Evolutionary conservation across 2,113 vertebrate species (phyloP).

Genomic region (Cisticola juncidis): DNA sequence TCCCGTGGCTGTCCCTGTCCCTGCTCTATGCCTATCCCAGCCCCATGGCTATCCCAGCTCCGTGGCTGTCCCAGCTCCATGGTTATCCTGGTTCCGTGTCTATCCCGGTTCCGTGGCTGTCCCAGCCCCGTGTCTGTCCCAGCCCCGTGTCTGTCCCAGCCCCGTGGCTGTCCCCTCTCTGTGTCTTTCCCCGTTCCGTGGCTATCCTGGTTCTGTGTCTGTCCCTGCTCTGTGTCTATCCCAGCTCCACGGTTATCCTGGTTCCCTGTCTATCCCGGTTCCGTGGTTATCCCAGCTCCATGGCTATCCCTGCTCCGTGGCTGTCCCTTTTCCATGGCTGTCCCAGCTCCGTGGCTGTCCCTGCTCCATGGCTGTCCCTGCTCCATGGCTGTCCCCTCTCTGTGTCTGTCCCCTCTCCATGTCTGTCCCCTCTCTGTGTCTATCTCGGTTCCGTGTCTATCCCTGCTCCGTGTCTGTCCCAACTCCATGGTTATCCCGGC

Average conservation of each 20-base stretch:
- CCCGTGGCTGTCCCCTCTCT: fast-evolving
- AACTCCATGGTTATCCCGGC: neutral
- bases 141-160: fast-evolving
- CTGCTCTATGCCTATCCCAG: fast-evolving
- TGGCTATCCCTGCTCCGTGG: fast-evolving
- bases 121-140: neutral
- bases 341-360: fast-evolving
- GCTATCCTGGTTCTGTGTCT: neutral
- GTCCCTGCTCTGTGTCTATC: too few species aligned
- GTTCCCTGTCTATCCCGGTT: too few species aligned
- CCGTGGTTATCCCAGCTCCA: neutral
- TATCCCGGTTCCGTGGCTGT: fast-evolving
- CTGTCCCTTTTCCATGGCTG: too few species aligned
- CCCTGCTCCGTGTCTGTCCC: fast-evolving
- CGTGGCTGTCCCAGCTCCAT: fast-evolving
- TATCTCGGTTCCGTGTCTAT: fast-evolving
- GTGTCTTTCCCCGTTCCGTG: neutral
- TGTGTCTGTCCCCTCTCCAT: fast-evolving
- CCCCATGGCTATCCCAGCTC: fast-evolving
- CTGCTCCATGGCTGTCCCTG: fast-evolving
- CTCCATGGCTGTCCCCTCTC: fast-evolving
- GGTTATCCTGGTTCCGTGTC: fast-evolving
- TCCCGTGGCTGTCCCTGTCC: neutral
- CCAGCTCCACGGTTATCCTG: fast-evolving
- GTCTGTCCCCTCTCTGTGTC: fast-evolving